Conservation (phyloP, 2,888 invertebrate genomes). For the Eudemis profundana region DNA sequence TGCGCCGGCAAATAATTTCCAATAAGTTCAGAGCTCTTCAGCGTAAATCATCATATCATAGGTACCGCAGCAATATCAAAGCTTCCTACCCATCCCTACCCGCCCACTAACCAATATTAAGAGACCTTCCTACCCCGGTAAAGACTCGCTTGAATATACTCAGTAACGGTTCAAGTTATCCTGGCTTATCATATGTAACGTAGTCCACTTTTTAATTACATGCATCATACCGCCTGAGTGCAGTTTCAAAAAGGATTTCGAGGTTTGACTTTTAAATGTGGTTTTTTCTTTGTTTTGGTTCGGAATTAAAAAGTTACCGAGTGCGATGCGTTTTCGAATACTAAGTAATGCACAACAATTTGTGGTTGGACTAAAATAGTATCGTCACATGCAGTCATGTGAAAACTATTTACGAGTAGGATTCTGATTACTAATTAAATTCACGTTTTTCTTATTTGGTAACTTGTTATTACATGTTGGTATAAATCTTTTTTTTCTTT, state of each 20-base stretch:
- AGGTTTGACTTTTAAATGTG: conserved; percentile 58
- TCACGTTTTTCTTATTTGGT: no score
- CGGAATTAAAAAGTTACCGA: conserved; percentile 46
- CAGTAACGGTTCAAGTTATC: conserved; percentile 49
- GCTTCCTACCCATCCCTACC: conserved; percentile 49
- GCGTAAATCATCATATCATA: conserved; percentile 60
- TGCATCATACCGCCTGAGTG: conserved; percentile 72
- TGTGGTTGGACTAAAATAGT: not conserved
- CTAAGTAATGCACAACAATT: not conserved
- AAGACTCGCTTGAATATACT: conserved; percentile 39
- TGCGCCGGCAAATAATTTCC: conserved; percentile 37
- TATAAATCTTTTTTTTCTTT: no score
- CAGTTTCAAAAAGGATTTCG: conserved; percentile 75
- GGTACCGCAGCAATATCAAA: conserved; percentile 67
- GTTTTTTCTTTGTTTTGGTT: conserved; percentile 51
- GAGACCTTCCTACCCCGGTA: conserved; percentile 46
- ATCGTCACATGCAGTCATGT: no score
- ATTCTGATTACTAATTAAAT: no score
- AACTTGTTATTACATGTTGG: no score
- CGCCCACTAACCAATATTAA: conserved; percentile 48
- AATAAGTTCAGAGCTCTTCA: conserved; percentile 40
- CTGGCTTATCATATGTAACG: conserved; percentile 56
- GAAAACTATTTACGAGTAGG: no score
- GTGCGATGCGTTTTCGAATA: not conserved
- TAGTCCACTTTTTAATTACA: conserved; percentile 80